Evolutionary conservation across 2,888 invertebrate species (phyloP), one percentile per base, ranked within the genome.

Genomic region (Acronicta psi): DNA sequence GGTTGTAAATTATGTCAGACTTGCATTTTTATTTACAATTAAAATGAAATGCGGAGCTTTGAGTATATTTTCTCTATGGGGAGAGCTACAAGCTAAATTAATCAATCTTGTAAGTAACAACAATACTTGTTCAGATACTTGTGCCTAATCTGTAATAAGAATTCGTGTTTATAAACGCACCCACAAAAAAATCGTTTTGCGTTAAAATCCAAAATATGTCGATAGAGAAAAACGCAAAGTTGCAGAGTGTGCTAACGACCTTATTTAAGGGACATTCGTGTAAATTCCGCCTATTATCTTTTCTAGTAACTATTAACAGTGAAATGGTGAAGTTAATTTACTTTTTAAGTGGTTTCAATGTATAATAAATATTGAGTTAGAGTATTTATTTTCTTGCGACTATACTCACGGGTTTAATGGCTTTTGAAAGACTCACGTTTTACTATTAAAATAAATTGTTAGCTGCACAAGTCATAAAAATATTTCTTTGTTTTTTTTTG

Each of bases 281-380:
- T 13, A 29, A 29, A 47, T 29, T 40, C 49, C 14, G 11, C 13
- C 23, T 44, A 43, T 43, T 23, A 36, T 36, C 25, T 54, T 42
- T 59, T 34, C 31, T 60, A 37, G 37, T 29, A 23, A 38, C 23
- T 25, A 45, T 45, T 18, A 45, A 45, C 20, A 31, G 38, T 31
- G 9, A 34, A 50, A 50, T 57, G 56, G 20, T 23, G 16, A 29
- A 44, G 29, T 16, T 38, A 50, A 38, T 57, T 57, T 50, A 50
- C n/a, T 50, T 40, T 44, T 44, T 20, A 50, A 57, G 11, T 44
- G 38, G 29, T 44, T 57, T 40, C 44, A 50, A 34, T 42, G 18
- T 44, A 14, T 50, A 29, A 1, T 10, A 11, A 29, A 29, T 29
- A 25, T 25, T 25, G 25, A 11, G 11, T 17, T 17, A 25, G 23